Evolutionary conservation across 2,888 invertebrate genomes (phyloP).

Genomic region (Baccha elongata): DNA sequence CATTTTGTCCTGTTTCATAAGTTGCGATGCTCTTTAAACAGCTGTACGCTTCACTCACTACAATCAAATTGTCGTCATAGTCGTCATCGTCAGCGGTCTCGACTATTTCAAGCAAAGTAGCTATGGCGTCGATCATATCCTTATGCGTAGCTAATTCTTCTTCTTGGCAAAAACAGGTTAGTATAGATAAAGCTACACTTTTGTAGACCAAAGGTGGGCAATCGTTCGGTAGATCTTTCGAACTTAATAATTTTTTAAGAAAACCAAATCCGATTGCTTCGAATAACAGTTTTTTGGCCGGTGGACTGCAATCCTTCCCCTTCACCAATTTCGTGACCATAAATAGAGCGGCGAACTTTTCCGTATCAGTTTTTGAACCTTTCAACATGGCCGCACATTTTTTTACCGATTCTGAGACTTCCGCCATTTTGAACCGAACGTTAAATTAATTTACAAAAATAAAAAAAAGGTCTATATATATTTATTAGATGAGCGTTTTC

Average conservation of each 20-base stretch:
- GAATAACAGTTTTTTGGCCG: conserved; percentile 91
- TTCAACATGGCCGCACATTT: conserved; percentile 92
- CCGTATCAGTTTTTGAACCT: conserved; percentile 92
- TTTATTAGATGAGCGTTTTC: conserved; percentile 20
- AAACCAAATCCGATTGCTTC: conserved; percentile 95
- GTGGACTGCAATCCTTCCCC: conserved; percentile 89
- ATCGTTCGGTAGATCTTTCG: conserved; percentile 90
- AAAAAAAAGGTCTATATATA: conserved; percentile 30
- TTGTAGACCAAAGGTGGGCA: conserved; percentile 95
- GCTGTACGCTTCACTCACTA: conserved; percentile 93
- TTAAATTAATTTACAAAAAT: conserved; percentile 43
- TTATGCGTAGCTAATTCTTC: conserved; percentile 91
- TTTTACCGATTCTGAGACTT: conserved; percentile 90
- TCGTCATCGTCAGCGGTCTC: conserved; percentile 92
- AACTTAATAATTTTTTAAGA: conserved; percentile 90
- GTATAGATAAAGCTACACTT: conserved; percentile 93
- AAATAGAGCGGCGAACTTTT: conserved; percentile 95
- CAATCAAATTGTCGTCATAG: conserved; percentile 92
- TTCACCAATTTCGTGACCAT: conserved; percentile 95
- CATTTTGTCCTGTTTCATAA: conserved; percentile 90
- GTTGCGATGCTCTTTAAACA: conserved; percentile 92
- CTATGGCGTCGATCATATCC: conserved; percentile 92
- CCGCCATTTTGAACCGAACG: conserved; percentile 77
- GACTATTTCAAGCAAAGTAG: conserved; percentile 92
- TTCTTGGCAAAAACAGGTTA: conserved; percentile 93